Base-by-base conservation (phyloP, 2,888 invertebrate genomes). In the Tenthredo mesomela region DNA sequence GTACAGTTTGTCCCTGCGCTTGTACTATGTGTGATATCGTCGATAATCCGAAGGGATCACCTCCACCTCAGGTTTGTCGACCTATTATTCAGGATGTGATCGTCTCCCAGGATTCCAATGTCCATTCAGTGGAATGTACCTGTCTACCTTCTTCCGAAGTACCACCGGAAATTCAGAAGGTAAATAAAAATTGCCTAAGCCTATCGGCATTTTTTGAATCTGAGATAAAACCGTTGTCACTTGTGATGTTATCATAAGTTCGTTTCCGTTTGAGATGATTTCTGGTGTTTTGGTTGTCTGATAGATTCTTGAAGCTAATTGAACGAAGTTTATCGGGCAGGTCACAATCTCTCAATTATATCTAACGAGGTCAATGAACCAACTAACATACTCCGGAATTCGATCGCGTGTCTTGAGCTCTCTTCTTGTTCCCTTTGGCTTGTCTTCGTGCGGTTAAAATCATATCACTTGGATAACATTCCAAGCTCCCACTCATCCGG, bases 91-190 rank as follows among this genome's bases (percentile, higher is more conserved):
- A 10, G 47, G 67, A 65, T 9, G 67, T 10, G 12, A 43, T 70
- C 2, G 6, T 47, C n/a, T 25, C 65, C 47, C 47, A 80, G 40
- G 37, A 40, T 33, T 58, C 15, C 10, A n/a, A 80, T 21, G 47
- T 12, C 15, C 12, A 82, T 47, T 21, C 67, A 5, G 82, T 82
- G 12, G 82, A 65, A 47, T 82, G 82, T 33, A 82, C 82, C 40
- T 82, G 82, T 29, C n/a, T 61, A 33, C 29, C 18, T 65, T 47
- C 50, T 9, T 15, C 29, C 7, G 82, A 82, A 47, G 82, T 70
- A 7, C 82, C 82, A 1, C n/a, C 82, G n/a, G 82, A 43, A 82
- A 82, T 82, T 43, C 43, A 67, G 9, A 82, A 82, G 82, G 82
- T 82, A 9, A 12, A 37, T 43, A 54, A 77, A 54, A 33, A 25